These are phyloP conservation scores for Euphydryas editha DNA, from an alignment of 2,888 invertebrate species.

Conservation along the genomic window DNA sequence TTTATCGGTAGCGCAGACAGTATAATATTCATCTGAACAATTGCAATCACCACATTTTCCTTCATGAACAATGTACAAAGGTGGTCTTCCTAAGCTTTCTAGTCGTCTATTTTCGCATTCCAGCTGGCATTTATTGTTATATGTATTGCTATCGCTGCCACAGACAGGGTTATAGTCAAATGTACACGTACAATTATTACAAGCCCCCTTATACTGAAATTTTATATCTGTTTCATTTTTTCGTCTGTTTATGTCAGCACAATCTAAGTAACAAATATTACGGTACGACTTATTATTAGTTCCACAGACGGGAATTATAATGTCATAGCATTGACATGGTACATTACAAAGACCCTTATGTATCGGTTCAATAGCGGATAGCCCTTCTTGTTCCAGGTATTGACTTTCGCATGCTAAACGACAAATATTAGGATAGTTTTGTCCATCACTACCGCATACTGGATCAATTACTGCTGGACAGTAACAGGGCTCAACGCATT, in stretches of 20 bases:
- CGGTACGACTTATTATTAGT: slow-evolving; percentile 37
- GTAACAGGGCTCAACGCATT: slow-evolving; percentile 29
- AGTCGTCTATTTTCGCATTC: slow-evolving; percentile 49
- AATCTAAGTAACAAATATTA: slow-evolving; percentile 37
- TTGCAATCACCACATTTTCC: slow-evolving; percentile 37
- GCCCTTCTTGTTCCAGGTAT: slow-evolving; percentile 17
- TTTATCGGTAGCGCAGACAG: slow-evolving; percentile 49
- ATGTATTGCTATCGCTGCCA: slow-evolving; percentile 51
- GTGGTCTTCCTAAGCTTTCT: slow-evolving; percentile 35
- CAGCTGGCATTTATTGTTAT: slow-evolving; percentile 50
- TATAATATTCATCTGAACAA: slow-evolving; percentile 34
- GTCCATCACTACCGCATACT: slow-evolving; percentile 42
- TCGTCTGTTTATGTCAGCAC: slow-evolving; percentile 32
- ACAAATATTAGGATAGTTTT: slow-evolving; percentile 41
- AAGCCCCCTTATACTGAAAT: slow-evolving; percentile 41
- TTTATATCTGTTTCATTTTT: slow-evolving; percentile 28
- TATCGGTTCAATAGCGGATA: slow-evolving; percentile 25
- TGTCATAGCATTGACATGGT: slow-evolving; percentile 35
- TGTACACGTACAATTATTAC: slow-evolving; percentile 37
- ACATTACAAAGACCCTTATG: slow-evolving; percentile 27
- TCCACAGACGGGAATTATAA: slow-evolving; percentile 38
- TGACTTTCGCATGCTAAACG: slow-evolving; percentile 37
- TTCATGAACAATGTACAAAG: slow-evolving; percentile 34
- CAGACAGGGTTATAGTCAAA: slow-evolving; percentile 44
- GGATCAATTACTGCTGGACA: slow-evolving; percentile 35